Evolutionary conservation across 2,888 invertebrate genomes (phyloP).

Genomic region (Thecophora atra): DNA sequence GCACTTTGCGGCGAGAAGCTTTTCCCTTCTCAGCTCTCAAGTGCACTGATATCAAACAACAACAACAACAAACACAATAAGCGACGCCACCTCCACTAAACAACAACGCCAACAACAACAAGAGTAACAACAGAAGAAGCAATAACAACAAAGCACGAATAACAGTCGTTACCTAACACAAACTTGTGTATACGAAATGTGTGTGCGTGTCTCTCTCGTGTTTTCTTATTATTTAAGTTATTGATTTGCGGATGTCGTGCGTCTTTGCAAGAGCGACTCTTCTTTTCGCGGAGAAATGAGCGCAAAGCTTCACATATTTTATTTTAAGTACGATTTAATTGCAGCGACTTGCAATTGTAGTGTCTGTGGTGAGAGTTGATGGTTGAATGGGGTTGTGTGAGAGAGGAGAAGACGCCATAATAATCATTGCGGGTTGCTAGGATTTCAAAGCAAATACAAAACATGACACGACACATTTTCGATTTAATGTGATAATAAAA

Average conservation of each 20-base stretch:
- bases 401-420: no score
- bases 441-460: no score
- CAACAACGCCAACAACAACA: slow-evolving; percentile 6
- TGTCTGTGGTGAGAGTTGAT: no score
- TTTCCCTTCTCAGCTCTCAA: slow-evolving; percentile 24
- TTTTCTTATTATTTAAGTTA: slow-evolving; percentile 16
- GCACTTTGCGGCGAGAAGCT: slow-evolving; percentile 25
- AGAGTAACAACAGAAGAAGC: background rate
- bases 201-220: background rate
- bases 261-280: slow-evolving; percentile 7
- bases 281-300: no score
- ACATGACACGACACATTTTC: no score
- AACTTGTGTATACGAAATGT: no score
- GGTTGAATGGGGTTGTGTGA: no score
- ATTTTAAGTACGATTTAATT: background rate
- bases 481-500: no score
- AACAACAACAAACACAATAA: background rate
- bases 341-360: background rate
- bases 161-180: no score
- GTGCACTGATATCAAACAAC: background rate
- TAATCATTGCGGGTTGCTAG: no score
- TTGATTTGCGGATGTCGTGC: slow-evolving; percentile 28
- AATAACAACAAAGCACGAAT: background rate
- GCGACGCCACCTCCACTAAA: slow-evolving; percentile 4
- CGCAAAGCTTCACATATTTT: no score